Percentiles rank a stretch among this genome's conserved stretches.
Conservation (phyloP, 2,888 invertebrate genomes). For the Aphidoletes aphidimyza region DNA sequence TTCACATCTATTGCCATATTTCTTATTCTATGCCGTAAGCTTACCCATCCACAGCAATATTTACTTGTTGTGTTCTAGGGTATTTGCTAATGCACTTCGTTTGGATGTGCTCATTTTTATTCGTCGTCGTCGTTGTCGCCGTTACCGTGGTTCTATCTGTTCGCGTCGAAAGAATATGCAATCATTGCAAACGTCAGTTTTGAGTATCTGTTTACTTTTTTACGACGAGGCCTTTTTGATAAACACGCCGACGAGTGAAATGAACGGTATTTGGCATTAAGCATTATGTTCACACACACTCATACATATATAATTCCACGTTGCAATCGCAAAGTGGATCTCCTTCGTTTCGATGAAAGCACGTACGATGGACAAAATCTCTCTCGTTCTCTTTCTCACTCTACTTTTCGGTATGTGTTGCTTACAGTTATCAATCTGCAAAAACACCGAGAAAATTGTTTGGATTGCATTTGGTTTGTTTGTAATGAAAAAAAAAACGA, state of each 20-base stretch:
- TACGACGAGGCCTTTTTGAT: conserved; percentile 4
- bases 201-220: conserved; percentile 35
- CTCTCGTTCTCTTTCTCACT: no score
- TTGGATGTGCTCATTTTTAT: background rate
- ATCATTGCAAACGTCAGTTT: conserved; percentile 21
- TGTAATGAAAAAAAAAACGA: background rate
- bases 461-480: conserved; percentile 16
- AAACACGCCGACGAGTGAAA: background rate
- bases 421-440: no score
- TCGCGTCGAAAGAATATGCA: conserved; percentile 2
- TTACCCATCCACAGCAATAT: background rate
- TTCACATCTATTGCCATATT: background rate
- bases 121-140: no score
- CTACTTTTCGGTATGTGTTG: no score
- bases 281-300: conserved; percentile 39
- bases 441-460: background rate
- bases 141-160: background rate
- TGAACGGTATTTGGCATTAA: background rate
- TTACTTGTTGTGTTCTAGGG: conserved; percentile 6
- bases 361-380: conserved; percentile 23
- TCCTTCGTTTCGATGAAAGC: background rate
- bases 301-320: no score
- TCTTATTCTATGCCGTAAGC: background rate
- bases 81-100: conserved; percentile 50
- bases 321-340: conserved; percentile 37